Percentiles rank a stretch among this genome's conserved stretches.
phyloP scores from a whole-genome alignment of 2,113 vertebrate species.

The Hirundichthys speculiger region DNA sequence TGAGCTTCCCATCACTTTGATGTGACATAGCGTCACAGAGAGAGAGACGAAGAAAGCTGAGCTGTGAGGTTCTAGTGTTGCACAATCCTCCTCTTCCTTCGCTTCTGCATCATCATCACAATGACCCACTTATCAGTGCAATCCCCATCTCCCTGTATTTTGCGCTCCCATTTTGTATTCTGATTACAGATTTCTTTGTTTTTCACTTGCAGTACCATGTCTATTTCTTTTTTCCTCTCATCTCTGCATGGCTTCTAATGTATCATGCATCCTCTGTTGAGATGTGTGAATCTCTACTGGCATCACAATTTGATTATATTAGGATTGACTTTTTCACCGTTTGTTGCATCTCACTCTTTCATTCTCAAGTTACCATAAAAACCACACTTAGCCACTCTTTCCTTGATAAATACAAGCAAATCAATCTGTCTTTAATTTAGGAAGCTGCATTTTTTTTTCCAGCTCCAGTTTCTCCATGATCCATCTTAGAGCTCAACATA shows the following conservation, averaged over 20 bases:
- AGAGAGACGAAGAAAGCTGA: constrained; percentile 52
- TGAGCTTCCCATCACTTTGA: constrained; percentile 49
- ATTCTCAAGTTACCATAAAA: no score
- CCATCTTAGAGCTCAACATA: no score
- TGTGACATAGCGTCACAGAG: constrained; percentile 45
- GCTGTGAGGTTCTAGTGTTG: constrained; percentile 54
- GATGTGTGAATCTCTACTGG: not conserved
- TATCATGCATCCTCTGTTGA: not conserved
- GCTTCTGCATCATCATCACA: constrained; percentile 52
- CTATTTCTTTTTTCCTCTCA: not conserved
- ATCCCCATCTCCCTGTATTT: constrained; percentile 22
- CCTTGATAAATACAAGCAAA: no score
- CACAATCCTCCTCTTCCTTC: constrained; percentile 55
- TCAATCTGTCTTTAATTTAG: no score
- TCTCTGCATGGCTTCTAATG: not conserved
- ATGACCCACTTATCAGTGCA: constrained; percentile 58
- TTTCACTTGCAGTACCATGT: not conserved
- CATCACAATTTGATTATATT: not conserved
- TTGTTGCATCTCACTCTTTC: no score
- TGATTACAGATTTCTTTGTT: constrained; percentile 1
- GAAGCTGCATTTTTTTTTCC: no score
- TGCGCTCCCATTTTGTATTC: constrained; percentile 4
- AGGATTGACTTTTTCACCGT: not conserved
- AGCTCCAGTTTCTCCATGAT: no score
- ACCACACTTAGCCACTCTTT: no score